Evolutionary conservation across 1,140 invertebrate genomes (phyloP).

Genomic region (Meloidogyne hapla): DNA sequence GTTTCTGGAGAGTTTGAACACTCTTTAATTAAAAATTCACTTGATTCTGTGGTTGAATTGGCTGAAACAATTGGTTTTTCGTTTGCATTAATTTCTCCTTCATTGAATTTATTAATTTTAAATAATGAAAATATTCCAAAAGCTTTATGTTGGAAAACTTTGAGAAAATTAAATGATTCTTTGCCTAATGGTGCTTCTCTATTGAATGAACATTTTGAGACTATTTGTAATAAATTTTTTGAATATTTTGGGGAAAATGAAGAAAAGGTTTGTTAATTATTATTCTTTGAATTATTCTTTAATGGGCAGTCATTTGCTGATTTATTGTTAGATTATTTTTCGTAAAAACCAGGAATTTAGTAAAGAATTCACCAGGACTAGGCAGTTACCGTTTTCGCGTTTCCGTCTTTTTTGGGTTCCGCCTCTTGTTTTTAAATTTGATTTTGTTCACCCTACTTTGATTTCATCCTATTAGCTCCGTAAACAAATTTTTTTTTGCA

Average conservation of each 20-base stretch:
- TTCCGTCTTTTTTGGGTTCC: too few species aligned
- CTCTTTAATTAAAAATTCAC: not conserved
- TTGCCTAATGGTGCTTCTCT: conserved; percentile 13
- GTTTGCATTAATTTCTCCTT: not conserved
- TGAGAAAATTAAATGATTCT: not conserved
- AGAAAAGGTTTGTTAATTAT: not conserved
- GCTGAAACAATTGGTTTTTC: conserved; percentile 13
- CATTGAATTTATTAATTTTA: conserved; percentile 11
- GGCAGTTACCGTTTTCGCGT: too few species aligned
- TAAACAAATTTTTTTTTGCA: too few species aligned
- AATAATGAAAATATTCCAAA: conserved; percentile 8
- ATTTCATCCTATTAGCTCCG: too few species aligned
- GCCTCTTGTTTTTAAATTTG: too few species aligned
- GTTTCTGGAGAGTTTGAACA: not conserved
- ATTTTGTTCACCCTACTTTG: too few species aligned
- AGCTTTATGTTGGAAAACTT: not conserved
- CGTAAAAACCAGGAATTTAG: too few species aligned
- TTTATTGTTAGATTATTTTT: too few species aligned
- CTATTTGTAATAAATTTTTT: not conserved
- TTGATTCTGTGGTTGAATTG: not conserved
- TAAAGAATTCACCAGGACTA: too few species aligned
- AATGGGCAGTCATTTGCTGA: too few species aligned
- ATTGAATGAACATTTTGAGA: conserved; percentile 7
- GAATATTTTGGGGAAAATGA: not conserved
- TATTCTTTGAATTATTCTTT: too few species aligned